Conservation (phyloP, 2,113 vertebrate species). For the Stigmatopora argus region DNA sequence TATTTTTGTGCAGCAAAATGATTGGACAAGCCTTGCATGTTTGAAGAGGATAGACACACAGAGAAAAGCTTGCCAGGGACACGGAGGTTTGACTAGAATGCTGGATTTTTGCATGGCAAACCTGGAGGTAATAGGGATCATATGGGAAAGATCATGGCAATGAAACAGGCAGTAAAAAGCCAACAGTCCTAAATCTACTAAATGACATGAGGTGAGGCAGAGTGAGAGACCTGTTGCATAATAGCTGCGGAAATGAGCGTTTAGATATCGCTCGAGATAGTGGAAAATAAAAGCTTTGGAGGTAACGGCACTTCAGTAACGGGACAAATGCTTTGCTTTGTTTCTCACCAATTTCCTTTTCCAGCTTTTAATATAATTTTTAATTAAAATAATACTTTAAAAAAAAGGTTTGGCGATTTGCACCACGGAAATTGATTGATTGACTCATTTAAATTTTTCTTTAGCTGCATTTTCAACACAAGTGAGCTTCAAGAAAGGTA, state of each 20-base stretch:
- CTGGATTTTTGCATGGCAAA: neutral
- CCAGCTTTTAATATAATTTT: neutral
- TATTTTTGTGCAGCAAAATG: neutral
- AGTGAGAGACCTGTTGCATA: neutral
- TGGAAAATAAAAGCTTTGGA: too few relatives aligned
- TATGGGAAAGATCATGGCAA: neutral
- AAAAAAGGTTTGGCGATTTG: neutral
- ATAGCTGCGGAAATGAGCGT: neutral
- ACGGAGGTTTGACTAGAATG: neutral
- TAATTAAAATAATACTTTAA: neutral
- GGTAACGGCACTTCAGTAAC: neutral
- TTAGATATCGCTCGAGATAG: neutral
- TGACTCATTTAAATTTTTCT: neutral
- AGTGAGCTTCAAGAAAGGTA: conserved; percentile 2
- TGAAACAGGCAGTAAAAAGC: neutral
- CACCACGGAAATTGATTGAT: neutral
- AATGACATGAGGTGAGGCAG: neutral
- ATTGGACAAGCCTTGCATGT: neutral
- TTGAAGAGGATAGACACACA: neutral
- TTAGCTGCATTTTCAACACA: neutral
- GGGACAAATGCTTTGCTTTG: neutral
- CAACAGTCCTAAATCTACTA: neutral
- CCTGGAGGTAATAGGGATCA: neutral
- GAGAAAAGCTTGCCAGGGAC: neutral
- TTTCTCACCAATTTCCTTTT: neutral